Conservation (phyloP, 2,888 invertebrate genomes). For the Arge pagana region DNA sequence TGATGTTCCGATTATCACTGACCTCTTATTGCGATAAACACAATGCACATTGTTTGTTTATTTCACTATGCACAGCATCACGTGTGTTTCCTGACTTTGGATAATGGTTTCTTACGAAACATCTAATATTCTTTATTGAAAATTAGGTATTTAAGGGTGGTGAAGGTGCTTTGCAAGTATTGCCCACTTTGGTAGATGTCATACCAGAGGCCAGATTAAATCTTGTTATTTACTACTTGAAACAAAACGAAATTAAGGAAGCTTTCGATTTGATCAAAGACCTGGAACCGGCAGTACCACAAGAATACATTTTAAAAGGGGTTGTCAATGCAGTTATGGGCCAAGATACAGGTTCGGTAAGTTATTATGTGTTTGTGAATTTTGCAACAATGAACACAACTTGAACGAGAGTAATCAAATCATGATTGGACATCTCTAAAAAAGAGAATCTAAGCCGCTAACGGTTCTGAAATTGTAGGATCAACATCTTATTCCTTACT, state of each 20-base stretch:
- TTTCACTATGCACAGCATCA: too few species aligned
- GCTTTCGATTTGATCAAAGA: conserved; percentile 89
- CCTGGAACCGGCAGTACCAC: conserved; percentile 89
- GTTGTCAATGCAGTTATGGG: conserved; percentile 94
- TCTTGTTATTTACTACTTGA: conserved; percentile 91
- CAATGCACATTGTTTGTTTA: too few species aligned
- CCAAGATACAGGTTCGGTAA: conserved; percentile 88
- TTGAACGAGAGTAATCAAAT: background rate
- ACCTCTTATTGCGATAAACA: too few species aligned
- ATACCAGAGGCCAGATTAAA: conserved; percentile 96
- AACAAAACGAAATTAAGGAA: conserved; percentile 85
- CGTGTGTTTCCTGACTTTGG: too few species aligned
- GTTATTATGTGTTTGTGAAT: conserved; percentile 41
- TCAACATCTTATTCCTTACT: background rate
- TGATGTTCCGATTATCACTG: too few species aligned
- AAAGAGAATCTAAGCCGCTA: background rate
- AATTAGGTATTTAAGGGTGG: conserved; percentile 80
- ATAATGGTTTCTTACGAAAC: too few species aligned
- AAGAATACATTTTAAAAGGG: conserved; percentile 95
- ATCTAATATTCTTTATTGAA: too few species aligned
- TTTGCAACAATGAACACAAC: background rate
- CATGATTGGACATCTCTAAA: too few species aligned
- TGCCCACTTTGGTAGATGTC: conserved; percentile 91
- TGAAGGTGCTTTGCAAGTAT: conserved; percentile 89
- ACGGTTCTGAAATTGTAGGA: background rate